A percentile compares a stretch with the other conserved stretches of the same genome.
phyloP scores from a whole-genome alignment of 2,797 vertebrate species.

The Lithobates pipiens region DNA sequence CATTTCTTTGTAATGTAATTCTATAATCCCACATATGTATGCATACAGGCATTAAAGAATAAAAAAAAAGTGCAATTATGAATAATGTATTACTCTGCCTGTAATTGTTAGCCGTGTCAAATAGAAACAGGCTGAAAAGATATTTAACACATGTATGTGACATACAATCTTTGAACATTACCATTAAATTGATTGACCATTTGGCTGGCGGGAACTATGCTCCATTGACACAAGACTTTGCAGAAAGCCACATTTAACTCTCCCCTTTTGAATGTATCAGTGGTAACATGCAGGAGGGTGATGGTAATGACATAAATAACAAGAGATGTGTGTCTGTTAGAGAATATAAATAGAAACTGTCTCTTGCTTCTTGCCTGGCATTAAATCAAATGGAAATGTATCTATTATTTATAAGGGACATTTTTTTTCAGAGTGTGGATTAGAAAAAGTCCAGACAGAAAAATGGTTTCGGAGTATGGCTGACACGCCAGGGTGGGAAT shows the following conservation, averaged over 20 bases:
- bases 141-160: slow-evolving; percentile 5
- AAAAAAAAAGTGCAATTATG: background rate
- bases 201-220: background rate
- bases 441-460: background rate
- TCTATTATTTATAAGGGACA: slow-evolving; percentile 40
- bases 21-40: background rate
- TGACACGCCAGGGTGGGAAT: background rate
- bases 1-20: no score
- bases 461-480: background rate
- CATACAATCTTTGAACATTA: slow-evolving; percentile 14
- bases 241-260: background rate
- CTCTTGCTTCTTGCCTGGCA: slow-evolving; percentile 8
- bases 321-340: slow-evolving; percentile 9
- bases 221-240: background rate
- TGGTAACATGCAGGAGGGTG: background rate
- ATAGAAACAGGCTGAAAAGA: background rate
- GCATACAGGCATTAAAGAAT: background rate
- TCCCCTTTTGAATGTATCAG: slow-evolving; percentile 11
- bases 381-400: slow-evolving; percentile 46
- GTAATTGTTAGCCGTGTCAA: background rate
- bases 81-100: slow-evolving; percentile 1
- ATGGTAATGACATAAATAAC: slow-evolving; percentile 24
- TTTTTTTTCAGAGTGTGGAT: slow-evolving; percentile 11
- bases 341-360: slow-evolving; percentile 46
- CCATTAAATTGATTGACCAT: slow-evolving; percentile 25